A percentile compares a stretch with the other conserved stretches of the same genome.
phyloP scores from a whole-genome alignment of 2,113 vertebrate species.

The Alligator mississippiensis region DNA sequence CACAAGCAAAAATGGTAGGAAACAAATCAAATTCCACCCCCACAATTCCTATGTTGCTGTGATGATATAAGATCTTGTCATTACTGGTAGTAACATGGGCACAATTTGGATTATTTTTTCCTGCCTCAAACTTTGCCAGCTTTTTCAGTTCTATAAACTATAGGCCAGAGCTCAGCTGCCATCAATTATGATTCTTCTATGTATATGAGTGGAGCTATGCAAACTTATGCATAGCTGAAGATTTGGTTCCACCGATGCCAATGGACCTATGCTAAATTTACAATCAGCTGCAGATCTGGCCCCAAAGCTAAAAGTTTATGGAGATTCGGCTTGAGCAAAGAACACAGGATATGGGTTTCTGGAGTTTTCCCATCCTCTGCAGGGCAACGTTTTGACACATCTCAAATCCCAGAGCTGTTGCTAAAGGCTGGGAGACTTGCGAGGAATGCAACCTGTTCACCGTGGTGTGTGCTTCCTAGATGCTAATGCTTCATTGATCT shows the following conservation, averaged over 20 bases:
- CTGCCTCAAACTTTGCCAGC: neutral
- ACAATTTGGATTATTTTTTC: neutral
- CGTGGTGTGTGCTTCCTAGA: neutral
- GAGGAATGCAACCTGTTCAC: neutral
- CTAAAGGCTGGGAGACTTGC: neutral
- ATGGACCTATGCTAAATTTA: neutral
- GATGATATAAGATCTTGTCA: neutral
- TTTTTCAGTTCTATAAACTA: neutral
- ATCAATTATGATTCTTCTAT: neutral
- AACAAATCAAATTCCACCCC: neutral
- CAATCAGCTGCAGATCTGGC: neutral
- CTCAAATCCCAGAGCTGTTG: neutral
- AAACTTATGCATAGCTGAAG: neutral
- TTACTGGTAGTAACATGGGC: neutral
- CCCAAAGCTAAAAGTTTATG: fast-evolving
- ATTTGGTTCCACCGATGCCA: neutral
- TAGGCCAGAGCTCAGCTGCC: neutral
- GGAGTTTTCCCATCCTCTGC: neutral
- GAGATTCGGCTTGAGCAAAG: neutral
- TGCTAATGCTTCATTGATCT: neutral
- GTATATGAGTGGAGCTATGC: too few species aligned
- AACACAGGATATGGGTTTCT: neutral
- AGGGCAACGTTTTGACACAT: neutral
- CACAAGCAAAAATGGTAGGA: neutral
- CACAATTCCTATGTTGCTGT: neutral